Conservation (phyloP, 2,113 vertebrate genomes). For the Bubalus kerabau region DNA sequence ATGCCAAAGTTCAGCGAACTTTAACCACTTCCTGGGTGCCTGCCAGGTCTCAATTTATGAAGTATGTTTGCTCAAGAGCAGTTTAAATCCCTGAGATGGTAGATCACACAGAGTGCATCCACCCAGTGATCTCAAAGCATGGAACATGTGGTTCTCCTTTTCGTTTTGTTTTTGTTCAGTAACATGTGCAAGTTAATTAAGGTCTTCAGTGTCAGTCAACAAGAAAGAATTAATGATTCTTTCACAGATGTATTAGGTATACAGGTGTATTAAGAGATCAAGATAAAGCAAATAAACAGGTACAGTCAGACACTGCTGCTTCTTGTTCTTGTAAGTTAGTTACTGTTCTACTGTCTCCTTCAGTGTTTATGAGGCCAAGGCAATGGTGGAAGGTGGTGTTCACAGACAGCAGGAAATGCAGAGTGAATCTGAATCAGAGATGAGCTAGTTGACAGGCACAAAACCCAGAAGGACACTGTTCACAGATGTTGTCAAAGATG, state of each 20-base stretch:
- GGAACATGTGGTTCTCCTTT: background rate
- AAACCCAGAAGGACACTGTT: background rate
- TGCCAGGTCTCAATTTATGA: slow-evolving; percentile 42
- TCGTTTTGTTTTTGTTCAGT: slow-evolving; percentile 12
- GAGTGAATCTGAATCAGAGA: background rate
- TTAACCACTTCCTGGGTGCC: slow-evolving; percentile 36
- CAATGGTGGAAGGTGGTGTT: background rate
- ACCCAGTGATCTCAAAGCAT: slow-evolving; percentile 13
- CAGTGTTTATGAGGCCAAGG: background rate
- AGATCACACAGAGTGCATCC: background rate
- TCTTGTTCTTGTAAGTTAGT: background rate
- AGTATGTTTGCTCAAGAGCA: slow-evolving; percentile 46
- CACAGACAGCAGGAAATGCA: background rate
- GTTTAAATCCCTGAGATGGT: slow-evolving; percentile 40
- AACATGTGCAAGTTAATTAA: slow-evolving; percentile 37
- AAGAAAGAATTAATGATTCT: slow-evolving; percentile 22
- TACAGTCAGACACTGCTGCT: background rate
- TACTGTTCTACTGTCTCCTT: background rate
- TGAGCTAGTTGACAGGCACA: background rate
- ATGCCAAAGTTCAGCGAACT: slow-evolving; percentile 34
- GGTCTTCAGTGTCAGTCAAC: background rate
- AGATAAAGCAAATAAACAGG: background rate
- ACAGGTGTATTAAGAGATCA: background rate
- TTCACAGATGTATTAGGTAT: background rate
- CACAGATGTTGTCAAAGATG: background rate